Percentiles rank a stretch among this genome's conserved stretches.
These are phyloP conservation scores for Meteorus cinctellus DNA, from an alignment of 2,888 invertebrate genomes.

Conservation along the genomic window DNA sequence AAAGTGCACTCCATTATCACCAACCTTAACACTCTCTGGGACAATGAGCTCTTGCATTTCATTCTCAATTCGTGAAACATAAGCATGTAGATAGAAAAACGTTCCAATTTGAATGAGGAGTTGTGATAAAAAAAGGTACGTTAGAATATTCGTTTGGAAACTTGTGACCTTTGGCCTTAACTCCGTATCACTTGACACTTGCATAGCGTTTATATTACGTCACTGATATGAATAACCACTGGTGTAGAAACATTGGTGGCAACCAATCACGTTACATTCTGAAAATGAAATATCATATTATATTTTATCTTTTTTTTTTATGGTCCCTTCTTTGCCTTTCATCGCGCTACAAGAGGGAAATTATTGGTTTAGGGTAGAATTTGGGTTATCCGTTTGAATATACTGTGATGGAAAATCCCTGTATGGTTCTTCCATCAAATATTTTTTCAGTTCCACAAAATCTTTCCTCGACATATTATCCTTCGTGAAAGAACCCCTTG, in stretches of 20 bases:
- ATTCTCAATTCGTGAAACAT: slow-evolving; percentile 63
- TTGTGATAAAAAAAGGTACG: slow-evolving; percentile 65
- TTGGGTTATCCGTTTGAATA: no score
- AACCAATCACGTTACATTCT: slow-evolving; percentile 23
- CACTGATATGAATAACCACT: slow-evolving; percentile 24
- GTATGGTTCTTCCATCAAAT: no score
- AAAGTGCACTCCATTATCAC: slow-evolving; percentile 42
- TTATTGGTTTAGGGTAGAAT: neutral
- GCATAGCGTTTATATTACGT: slow-evolving; percentile 40
- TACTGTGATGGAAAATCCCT: no score
- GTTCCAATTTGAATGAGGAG: slow-evolving; percentile 65
- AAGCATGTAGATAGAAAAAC: slow-evolving; percentile 66
- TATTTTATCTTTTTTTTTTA: neutral
- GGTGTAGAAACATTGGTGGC: slow-evolving; percentile 12
- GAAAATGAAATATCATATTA: slow-evolving; percentile 5
- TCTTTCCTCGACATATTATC: no score
- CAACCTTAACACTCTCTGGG: slow-evolving; percentile 42
- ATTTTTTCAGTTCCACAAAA: no score
- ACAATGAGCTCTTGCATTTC: slow-evolving; percentile 55
- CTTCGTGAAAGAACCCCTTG: no score
- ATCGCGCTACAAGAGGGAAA: neutral
- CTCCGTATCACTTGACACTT: slow-evolving; percentile 40
- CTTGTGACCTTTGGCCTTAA: slow-evolving; percentile 52
- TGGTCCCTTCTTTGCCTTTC: neutral
- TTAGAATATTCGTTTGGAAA: slow-evolving; percentile 60